These are phyloP conservation scores for Elaphurus davidianus DNA, from an alignment of 2,113 vertebrate genomes.

Conservation along the genomic window DNA sequence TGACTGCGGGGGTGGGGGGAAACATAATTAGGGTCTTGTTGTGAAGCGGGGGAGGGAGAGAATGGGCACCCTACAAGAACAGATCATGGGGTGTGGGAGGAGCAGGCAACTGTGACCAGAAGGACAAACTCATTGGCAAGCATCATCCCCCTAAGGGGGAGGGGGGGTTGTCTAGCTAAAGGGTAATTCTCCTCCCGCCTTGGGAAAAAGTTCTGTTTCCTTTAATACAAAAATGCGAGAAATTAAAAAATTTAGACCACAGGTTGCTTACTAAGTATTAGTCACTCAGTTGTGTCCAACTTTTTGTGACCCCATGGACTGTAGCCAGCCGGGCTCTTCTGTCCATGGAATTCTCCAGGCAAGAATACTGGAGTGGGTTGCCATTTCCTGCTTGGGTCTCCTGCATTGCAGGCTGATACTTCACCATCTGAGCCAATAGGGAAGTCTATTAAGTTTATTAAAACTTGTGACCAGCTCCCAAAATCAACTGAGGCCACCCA, in stretches of 20 bases:
- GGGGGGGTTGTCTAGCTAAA: background rate
- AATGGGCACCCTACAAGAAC: background rate
- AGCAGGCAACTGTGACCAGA: background rate
- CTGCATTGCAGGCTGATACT: background rate
- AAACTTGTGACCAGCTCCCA: background rate
- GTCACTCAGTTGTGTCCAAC: background rate
- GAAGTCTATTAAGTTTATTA: background rate
- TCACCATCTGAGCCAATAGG: background rate
- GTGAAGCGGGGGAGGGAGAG: background rate
- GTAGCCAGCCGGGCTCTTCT: background rate
- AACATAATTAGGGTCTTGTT: constrained; percentile 46
- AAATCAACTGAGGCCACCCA: background rate
- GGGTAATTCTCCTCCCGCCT: background rate
- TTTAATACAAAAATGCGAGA: background rate
- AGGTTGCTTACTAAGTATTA: background rate
- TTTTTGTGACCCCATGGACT: background rate
- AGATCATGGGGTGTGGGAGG: background rate
- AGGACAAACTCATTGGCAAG: background rate
- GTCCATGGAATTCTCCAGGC: background rate
- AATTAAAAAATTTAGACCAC: background rate
- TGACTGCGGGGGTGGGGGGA: background rate
- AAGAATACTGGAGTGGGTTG: background rate
- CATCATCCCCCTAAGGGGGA: no score
- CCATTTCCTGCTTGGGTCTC: background rate
- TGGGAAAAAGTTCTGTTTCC: background rate